Percentiles rank a stretch among this genome's conserved stretches.
Conservation (phyloP, 2,888 invertebrate species). For the Pyralis farinalis region DNA sequence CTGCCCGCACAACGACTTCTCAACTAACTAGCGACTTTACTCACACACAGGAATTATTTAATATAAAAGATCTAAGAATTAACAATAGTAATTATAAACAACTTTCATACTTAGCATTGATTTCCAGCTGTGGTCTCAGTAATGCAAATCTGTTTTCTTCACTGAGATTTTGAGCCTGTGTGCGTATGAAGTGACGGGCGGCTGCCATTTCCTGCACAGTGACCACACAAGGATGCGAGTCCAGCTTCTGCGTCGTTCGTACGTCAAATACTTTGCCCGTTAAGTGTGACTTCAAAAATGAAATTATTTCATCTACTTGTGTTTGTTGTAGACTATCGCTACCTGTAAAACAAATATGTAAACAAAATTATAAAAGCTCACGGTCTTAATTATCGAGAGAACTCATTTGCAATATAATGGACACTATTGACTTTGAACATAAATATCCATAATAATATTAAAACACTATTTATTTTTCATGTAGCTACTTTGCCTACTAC, state of each 20-base stretch:
- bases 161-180: slow-evolving; percentile 89
- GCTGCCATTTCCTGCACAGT: slow-evolving; percentile 98
- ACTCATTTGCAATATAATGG: no score
- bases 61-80: no score
- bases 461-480: no score
- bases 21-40: no score
- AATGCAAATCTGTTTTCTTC: slow-evolving; percentile 93
- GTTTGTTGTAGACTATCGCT: slow-evolving; percentile 86
- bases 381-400: no score
- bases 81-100: no score
- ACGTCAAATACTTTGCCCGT: slow-evolving; percentile 91
- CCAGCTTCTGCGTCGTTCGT: slow-evolving; percentile 91
- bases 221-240: slow-evolving; percentile 95
- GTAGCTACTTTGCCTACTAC: no score
- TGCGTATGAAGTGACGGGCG: slow-evolving; percentile 95
- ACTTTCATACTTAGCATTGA: slow-evolving; percentile 95
- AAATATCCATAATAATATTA: no score
- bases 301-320: slow-evolving; percentile 89
- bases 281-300: slow-evolving; percentile 89
- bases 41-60: no score
- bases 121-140: slow-evolving; percentile 94
- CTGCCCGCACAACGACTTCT: no score
- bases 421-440: no score
- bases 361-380: slow-evolving; percentile 4
- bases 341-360: slow-evolving; percentile 40